phyloP scores from a whole-genome alignment of 2,888 invertebrate species.

The Kuschelorhynchus macadamiae region DNA sequence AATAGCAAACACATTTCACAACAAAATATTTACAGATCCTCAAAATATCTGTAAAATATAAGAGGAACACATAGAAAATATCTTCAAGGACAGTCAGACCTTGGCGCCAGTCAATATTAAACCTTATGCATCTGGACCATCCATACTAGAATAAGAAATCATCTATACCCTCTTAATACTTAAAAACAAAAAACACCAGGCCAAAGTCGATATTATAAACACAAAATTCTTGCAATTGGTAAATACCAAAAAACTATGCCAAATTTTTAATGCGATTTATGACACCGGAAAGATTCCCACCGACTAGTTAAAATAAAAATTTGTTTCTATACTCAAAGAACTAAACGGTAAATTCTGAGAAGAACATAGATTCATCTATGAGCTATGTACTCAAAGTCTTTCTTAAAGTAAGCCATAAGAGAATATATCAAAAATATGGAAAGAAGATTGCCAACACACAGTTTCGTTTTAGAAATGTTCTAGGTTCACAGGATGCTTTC shows the following conservation, averaged over 20 bases:
- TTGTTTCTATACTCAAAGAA: conserved; percentile 15
- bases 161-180: background rate
- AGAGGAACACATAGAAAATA: background rate
- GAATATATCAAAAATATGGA: conserved; percentile 26
- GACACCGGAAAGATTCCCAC: conserved; percentile 8
- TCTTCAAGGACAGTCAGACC: conserved; percentile 1
- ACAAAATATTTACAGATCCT: background rate
- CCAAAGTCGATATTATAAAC: background rate
- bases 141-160: conserved; percentile 5
- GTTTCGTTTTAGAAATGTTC: conserved; percentile 24
- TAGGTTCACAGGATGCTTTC: conserved; percentile 22
- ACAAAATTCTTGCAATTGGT: background rate
- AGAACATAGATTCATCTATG: conserved; percentile 5
- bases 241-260: conserved; percentile 6
- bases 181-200: background rate
- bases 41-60: background rate
- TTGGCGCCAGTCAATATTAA: background rate
- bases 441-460: conserved; percentile 14
- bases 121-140: background rate
- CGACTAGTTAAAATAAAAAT: background rate
- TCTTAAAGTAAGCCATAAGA: conserved; percentile 15
- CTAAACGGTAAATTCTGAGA: conserved; percentile 15
- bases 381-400: conserved; percentile 12
- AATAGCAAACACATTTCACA: background rate
- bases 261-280: conserved; percentile 8